phyloP scores from a whole-genome alignment of 2,888 invertebrate genomes.

The Nemapogon koenigi region DNA sequence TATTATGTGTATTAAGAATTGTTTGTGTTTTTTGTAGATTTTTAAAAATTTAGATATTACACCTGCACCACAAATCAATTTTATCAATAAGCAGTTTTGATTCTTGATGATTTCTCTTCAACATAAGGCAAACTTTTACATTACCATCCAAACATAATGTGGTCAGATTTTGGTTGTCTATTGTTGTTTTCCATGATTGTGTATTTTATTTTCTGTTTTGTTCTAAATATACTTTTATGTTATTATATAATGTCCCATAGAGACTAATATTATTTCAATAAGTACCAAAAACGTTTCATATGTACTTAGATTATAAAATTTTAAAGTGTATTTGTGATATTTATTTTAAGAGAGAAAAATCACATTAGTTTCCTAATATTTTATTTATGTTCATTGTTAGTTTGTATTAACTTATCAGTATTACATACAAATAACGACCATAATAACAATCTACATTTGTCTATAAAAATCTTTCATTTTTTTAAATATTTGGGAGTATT shows the following conservation, averaged over 20 bases:
- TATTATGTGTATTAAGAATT: too few species aligned
- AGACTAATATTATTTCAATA: background rate
- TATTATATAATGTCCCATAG: background rate
- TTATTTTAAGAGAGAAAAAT: constrained; percentile 11
- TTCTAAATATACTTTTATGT: too few species aligned
- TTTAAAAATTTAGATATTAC: too few species aligned
- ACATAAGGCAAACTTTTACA: too few species aligned
- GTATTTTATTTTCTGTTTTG: background rate
- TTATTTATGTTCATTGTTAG: too few species aligned
- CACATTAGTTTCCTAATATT: constrained; percentile 2
- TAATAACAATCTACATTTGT: background rate
- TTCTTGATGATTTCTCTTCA: too few species aligned
- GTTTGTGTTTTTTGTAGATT: too few species aligned
- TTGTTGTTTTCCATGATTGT: background rate
- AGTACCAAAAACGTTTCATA: too few species aligned
- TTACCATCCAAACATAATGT: too few species aligned
- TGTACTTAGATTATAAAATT: background rate
- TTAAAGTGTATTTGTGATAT: constrained; percentile 8
- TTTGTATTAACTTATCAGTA: too few species aligned
- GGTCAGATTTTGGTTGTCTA: background rate
- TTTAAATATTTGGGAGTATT: background rate
- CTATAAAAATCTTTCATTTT: constrained; percentile 2
- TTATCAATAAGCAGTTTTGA: background rate
- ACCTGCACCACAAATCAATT: background rate
- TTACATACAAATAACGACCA: background rate